phyloP scores from a whole-genome alignment of 2,797 vertebrate genomes.

The Corythornis leucogaster region DNA sequence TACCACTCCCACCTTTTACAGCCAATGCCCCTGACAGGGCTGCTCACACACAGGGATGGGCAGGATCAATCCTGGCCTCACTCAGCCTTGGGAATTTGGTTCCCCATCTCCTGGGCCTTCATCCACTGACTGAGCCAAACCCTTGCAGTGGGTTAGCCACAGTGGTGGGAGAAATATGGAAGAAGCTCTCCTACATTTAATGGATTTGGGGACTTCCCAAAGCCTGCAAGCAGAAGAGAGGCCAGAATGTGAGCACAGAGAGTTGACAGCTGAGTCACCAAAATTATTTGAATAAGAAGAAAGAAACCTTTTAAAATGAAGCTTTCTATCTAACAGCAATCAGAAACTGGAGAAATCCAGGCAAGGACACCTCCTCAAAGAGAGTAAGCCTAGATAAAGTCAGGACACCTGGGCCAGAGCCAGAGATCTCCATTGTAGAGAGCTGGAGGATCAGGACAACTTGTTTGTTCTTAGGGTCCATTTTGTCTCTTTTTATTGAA shows the following conservation, averaged over 20 bases:
- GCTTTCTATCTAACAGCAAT: not conserved
- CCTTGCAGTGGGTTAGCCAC: not conserved
- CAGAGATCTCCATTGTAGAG: not conserved
- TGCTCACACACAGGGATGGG: not conserved
- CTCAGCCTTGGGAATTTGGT: not conserved
- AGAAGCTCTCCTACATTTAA: not conserved
- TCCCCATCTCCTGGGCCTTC: not conserved
- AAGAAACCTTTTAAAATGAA: not conserved
- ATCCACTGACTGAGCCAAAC: not conserved
- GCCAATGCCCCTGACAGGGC: not conserved
- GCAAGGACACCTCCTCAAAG: not conserved
- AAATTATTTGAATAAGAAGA: not conserved
- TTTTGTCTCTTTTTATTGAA: not conserved
- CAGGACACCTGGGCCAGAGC: not conserved
- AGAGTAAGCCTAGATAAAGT: not conserved
- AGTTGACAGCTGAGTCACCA: not conserved
- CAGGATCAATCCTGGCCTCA: not conserved
- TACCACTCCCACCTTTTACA: not conserved
- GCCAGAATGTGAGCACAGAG: rapidly evolving
- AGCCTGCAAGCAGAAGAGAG: not conserved
- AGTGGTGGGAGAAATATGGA: not conserved
- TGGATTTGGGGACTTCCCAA: not conserved
- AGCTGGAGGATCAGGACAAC: not conserved
- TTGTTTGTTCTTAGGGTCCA: not conserved
- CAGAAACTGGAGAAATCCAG: not conserved